phyloP scores from a whole-genome alignment of 2,113 vertebrate species.

The Atlantisia rogersi region DNA sequence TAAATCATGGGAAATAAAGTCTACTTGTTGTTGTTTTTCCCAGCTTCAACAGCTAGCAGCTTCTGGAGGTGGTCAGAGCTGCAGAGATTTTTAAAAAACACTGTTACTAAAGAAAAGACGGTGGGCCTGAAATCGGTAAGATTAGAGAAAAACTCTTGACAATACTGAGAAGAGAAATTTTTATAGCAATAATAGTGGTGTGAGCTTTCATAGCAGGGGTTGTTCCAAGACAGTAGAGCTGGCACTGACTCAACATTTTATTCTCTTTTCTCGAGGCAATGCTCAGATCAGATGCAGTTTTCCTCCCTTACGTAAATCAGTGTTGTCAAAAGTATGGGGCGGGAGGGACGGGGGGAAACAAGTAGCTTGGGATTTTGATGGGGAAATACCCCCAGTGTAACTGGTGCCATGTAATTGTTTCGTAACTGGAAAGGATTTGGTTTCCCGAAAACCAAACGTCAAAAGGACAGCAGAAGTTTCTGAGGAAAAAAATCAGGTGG shows the following conservation, averaged over 20 bases:
- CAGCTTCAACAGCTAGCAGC: background rate
- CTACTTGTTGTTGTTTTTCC: conserved; percentile 18
- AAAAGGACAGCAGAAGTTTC: background rate
- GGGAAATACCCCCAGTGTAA: background rate
- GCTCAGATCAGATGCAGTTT: conserved; percentile 3
- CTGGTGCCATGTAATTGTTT: background rate
- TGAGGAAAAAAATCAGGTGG: background rate
- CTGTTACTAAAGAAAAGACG: background rate
- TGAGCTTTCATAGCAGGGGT: background rate
- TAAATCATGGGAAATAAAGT: background rate
- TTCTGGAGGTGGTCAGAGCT: conserved; percentile 15
- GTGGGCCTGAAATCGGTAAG: background rate
- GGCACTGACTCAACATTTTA: background rate
- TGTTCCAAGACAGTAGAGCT: conserved; percentile 58
- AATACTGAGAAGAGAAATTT: background rate
- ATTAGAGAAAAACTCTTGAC: background rate
- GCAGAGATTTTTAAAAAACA: background rate
- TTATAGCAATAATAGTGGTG: background rate
- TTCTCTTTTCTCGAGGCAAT: background rate
- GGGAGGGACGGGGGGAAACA: background rate
- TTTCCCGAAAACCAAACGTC: background rate
- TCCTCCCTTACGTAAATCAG: background rate
- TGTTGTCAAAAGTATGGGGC: background rate
- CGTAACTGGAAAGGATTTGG: background rate
- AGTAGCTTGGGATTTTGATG: background rate